Evolutionary conservation across 2,797 vertebrate species (phyloP).

Genomic region (Onychomys torridus): DNA sequence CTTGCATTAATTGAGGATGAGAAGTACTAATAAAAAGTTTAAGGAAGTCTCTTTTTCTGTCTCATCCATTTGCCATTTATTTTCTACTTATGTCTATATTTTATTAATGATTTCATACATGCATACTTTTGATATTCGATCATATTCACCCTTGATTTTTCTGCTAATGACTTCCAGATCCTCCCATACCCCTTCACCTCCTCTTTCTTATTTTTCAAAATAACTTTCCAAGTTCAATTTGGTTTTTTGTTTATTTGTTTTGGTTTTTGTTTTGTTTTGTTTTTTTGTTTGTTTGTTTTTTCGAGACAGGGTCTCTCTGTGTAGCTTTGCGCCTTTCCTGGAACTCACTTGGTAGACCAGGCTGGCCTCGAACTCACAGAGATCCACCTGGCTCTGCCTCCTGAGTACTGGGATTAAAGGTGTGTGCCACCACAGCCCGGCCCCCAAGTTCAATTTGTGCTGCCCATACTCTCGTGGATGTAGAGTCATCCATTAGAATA

Average conservation of each 20-base stretch:
- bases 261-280: too few relatives aligned
- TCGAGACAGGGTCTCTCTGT: too few relatives aligned
- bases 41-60: conserved; percentile 21
- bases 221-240: not conserved
- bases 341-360: too few relatives aligned
- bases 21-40: conserved; percentile 32
- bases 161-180: not conserved
- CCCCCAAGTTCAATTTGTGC: not conserved
- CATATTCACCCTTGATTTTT: not conserved
- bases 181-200: not conserved
- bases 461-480: not conserved
- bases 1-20: conserved; percentile 51
- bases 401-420: too few relatives aligned
- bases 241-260: too few relatives aligned
- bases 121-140: not conserved
- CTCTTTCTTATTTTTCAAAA: not conserved
- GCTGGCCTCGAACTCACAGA: too few relatives aligned
- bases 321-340: too few relatives aligned
- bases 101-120: not conserved
- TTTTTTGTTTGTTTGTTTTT: too few relatives aligned
- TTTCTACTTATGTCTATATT: not conserved
- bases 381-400: too few relatives aligned
- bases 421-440: too few relatives aligned
- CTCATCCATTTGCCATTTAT: not conserved
- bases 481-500: not conserved